Base-by-base conservation (phyloP, 2,113 vertebrate species). In the Muntiacus reevesi region DNA sequence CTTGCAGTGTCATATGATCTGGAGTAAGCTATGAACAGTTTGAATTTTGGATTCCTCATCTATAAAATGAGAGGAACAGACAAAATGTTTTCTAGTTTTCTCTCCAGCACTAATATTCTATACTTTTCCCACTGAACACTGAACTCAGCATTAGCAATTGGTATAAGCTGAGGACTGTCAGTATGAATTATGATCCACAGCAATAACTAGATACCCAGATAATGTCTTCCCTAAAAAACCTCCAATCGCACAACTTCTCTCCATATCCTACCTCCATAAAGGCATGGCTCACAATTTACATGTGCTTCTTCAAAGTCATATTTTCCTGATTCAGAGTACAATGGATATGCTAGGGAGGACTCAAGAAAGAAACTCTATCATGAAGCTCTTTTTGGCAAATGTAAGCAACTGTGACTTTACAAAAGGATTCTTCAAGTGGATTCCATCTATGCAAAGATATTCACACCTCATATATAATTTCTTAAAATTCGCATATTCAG, bases 401-500 rank as follows among this genome's bases (percentile, higher is more conserved):
- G 74, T 94, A 76, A 96, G 95, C 95, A 97, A 89, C 87, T 55
- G 17, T 83, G 55, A 92, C 59, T 96, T 97, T 95, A 93, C 87
- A 87, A 94, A 96, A 96, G 30, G 62, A 91, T 21, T 94, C 60
- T 97, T 97, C 87, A 95, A 94, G 60, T 87, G 36, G 59, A 54
- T 97, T 95, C 78, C 52, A 83, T 91, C 94, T 92, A 88, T 82
- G 88, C 33, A 90, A 95, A 89, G 86, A 97, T 59, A 89, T 91
- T 97, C 95, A 94, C 60, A 88, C 93, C 55, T 89, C 89, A 93
- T 86, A 86, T 81, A 89, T 94, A 84, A 97, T 93, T 95, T 97
- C 83, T 96, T 96, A 86, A 96, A 89, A 97, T 96, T 89, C 76
- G 78, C 86, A 47, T 79, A 92, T 96, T 97, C 71, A 93, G 47